phyloP scores from a whole-genome alignment of 2,113 vertebrate genomes.

The Mesitornis unicolor region DNA sequence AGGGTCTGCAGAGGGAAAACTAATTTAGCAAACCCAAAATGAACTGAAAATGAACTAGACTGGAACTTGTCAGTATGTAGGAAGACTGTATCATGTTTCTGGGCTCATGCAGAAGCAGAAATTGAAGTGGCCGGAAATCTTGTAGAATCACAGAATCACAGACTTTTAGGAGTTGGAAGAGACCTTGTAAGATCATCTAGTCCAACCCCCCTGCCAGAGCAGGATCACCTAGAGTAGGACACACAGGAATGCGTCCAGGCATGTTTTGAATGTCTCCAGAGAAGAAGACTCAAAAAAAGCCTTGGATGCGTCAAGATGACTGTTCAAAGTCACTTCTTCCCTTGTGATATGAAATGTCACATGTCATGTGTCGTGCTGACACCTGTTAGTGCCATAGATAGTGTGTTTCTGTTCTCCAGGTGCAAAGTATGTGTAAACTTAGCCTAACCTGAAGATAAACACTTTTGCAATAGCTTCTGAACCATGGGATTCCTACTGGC shows the following conservation, averaged over 20 bases:
- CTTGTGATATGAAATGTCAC: not conserved
- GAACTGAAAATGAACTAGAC: not conserved
- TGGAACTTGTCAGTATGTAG: not conserved
- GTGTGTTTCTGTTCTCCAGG: not conserved
- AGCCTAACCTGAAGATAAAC: not conserved
- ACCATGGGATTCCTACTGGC: not conserved
- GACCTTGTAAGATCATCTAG: too few relatives aligned
- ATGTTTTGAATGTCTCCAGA: too few relatives aligned
- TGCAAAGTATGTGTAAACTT: not conserved
- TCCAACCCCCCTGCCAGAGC: too few relatives aligned
- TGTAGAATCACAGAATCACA: too few relatives aligned
- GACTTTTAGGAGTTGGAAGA: too few relatives aligned
- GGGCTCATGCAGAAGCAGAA: not conserved
- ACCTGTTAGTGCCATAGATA: not conserved
- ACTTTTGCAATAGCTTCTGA: not conserved
- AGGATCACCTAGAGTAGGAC: too few relatives aligned
- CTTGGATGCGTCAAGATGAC: not conserved
- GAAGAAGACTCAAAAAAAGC: too few relatives aligned
- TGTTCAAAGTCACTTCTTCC: not conserved
- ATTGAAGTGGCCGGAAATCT: not conserved
- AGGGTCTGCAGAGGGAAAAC: not conserved
- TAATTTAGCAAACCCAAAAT: constrained; percentile 17
- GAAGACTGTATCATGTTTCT: constrained; percentile 36
- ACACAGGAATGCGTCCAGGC: too few relatives aligned
- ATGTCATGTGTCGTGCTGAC: not conserved